Evolutionary conservation across 2,888 invertebrate species (phyloP).

Genomic region (Anodontia alba): DNA sequence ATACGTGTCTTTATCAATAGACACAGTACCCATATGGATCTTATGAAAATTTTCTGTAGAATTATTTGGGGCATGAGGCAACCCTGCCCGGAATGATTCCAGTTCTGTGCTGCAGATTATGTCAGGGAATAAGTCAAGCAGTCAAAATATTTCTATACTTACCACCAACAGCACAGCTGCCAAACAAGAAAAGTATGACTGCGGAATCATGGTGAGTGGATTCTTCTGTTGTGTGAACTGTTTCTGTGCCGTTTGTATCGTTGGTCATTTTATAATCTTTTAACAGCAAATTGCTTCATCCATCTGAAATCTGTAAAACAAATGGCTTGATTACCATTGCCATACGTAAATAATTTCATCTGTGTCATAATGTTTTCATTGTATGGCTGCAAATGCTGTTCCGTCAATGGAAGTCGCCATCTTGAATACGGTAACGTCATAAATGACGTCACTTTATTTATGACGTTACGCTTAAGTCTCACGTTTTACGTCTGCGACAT

Average conservation of each 20-base stretch:
- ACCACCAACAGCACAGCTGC: slow-evolving; percentile 76
- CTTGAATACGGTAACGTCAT: neutral
- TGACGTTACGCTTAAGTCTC: neutral
- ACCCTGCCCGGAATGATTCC: too few species aligned
- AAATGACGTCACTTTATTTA: neutral
- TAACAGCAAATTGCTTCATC: neutral
- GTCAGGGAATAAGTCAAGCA: too few species aligned
- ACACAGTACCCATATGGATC: too few species aligned
- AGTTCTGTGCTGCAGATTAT: too few species aligned
- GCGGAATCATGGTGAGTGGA: slow-evolving; percentile 53
- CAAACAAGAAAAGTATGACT: slow-evolving; percentile 74
- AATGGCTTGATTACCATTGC: too few species aligned
- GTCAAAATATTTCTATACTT: slow-evolving; percentile 26
- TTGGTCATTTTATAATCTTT: neutral
- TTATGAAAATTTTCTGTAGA: too few species aligned
- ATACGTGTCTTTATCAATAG: too few species aligned
- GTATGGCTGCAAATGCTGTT: too few species aligned
- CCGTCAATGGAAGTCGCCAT: neutral
- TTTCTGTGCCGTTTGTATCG: neutral
- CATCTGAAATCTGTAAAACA: slow-evolving; percentile 3
- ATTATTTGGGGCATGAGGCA: too few species aligned
- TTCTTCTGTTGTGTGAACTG: neutral
- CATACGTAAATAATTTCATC: too few species aligned
- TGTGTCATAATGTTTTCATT: too few species aligned
- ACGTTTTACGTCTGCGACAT: neutral